Evolutionary conservation across 1,140 invertebrate genomes (phyloP), one percentile per base, ranked within the genome.

Genomic region (Drosophila chauvacae): DNA sequence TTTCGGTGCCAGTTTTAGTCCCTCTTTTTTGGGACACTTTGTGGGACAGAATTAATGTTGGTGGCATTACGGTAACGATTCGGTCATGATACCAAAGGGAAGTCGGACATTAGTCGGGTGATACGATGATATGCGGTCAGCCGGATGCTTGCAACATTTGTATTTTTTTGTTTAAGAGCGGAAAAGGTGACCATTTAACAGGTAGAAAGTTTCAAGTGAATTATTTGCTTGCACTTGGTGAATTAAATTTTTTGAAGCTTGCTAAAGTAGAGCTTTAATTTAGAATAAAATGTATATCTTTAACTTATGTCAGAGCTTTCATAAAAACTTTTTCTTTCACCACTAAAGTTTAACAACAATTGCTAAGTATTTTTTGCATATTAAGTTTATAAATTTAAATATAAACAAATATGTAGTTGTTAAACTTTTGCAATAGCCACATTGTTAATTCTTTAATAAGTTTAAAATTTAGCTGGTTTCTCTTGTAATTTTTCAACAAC

Each of bases 1-100:
- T 23, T 47, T 35, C 7, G 48, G n/a, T 9, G 23, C 26, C 35
- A n/a, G n/a, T 37, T 55, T 0, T 14, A 23, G 51, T 16, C 4
- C 28, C 28, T 9, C 26, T 42, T 66, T 71, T 72, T 71, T 71
- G 69, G 69, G 69, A 72, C 69, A 72, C 55, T 71, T 72, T 72
- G 66, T 72, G 69, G 69, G 69, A 72, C 69, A 72, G 55, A 72
- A 42, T 72, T 71, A 72, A 72, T 72, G 69, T 59, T 35, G 66
- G 66, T 59, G 66, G 44, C 69, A 72, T 72, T 72, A 72, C 69
- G 66, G 66, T 72, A 72, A 71, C 66, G 69, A 72, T 72, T 72
- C 7, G 69, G 69, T 72, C 66, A 72, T 72, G 53, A 71, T 59
- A 59, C 44, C 69, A 28, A 59, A 41, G 53, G 69, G 69, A 72